Conservation (phyloP, 2,888 invertebrate species). For the Apodemia duryi region DNA sequence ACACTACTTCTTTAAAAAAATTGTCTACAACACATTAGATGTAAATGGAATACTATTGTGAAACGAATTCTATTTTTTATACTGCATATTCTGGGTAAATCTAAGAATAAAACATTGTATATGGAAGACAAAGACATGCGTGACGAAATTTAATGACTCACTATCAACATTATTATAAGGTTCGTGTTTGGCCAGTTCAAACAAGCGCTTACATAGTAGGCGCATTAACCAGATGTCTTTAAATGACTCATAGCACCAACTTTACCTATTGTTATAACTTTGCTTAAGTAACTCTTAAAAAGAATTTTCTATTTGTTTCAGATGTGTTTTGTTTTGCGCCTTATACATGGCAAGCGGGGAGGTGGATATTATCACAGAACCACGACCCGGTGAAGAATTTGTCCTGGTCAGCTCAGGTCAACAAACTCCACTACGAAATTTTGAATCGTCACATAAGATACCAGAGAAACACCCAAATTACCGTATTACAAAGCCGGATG, state of each 20-base stretch:
- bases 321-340: conserved; percentile 72
- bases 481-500: conserved; percentile 56
- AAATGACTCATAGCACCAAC: conserved; percentile 63
- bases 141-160: conserved; percentile 67
- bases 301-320: conserved; percentile 56
- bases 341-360: conserved; percentile 66
- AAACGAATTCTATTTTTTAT: conserved; percentile 17
- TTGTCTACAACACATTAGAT: conserved; percentile 33
- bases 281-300: conserved; percentile 14
- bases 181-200: conserved; percentile 39
- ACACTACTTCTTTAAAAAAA: conserved; percentile 50
- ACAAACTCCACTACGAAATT: conserved; percentile 70
- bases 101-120: conserved; percentile 11
- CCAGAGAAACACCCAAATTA: conserved; percentile 74
- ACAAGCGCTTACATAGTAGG: conserved; percentile 36
- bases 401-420: conserved; percentile 81
- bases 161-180: conserved; percentile 30
- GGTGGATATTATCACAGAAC: conserved; percentile 81
- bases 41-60: conserved; percentile 47
- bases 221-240: conserved; percentile 55
- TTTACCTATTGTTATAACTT: conserved; percentile 23
- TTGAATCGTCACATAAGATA: conserved; percentile 87
- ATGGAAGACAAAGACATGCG: conserved; percentile 43
- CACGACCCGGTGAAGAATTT: conserved; percentile 83
- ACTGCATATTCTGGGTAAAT: conserved; percentile 10